phyloP scores from a whole-genome alignment of 2,113 vertebrate genomes.

The rabbit (Oryctolagus cuniculus) region DNA sequence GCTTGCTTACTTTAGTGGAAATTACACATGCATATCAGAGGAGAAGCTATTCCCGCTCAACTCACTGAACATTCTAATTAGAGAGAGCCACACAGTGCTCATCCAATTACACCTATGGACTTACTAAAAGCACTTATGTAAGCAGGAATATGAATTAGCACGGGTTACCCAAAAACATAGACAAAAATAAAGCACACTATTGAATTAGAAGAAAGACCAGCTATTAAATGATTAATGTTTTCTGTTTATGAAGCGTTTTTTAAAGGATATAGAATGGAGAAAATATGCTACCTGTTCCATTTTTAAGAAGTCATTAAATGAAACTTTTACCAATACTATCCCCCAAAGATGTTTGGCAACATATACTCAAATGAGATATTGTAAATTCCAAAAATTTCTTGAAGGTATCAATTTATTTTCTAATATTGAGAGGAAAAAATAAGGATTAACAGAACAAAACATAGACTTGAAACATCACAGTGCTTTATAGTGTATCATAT shows the following conservation, averaged over 20 bases:
- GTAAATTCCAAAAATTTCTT: conserved; percentile 27
- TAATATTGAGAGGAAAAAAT: neutral
- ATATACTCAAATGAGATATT: neutral
- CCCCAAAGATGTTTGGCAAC: conserved; percentile 21
- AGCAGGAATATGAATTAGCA: conserved; percentile 59
- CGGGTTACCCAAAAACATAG: neutral
- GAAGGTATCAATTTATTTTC: conserved; percentile 17
- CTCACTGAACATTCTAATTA: conserved; percentile 72
- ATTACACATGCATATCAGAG: conserved; percentile 58
- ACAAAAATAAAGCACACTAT: neutral
- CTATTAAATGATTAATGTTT: conserved; percentile 32
- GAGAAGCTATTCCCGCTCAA: conserved; percentile 21
- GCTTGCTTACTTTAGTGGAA: conserved; percentile 52
- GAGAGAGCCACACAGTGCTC: conserved; percentile 35
- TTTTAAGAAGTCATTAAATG: neutral
- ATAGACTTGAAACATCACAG: neutral
- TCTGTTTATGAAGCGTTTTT: conserved; percentile 35
- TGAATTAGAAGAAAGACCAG: neutral
- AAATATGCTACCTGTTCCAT: neutral
- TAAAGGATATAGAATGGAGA: conserved; percentile 42
- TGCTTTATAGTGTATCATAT: neutral
- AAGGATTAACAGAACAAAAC: neutral
- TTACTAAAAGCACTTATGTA: conserved; percentile 46
- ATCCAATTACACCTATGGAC: conserved; percentile 65
- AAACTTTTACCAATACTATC: neutral